These are phyloP conservation scores for Lordiphosa clarofinis DNA, from an alignment of 1,140 invertebrate genomes.

Conservation along the genomic window DNA sequence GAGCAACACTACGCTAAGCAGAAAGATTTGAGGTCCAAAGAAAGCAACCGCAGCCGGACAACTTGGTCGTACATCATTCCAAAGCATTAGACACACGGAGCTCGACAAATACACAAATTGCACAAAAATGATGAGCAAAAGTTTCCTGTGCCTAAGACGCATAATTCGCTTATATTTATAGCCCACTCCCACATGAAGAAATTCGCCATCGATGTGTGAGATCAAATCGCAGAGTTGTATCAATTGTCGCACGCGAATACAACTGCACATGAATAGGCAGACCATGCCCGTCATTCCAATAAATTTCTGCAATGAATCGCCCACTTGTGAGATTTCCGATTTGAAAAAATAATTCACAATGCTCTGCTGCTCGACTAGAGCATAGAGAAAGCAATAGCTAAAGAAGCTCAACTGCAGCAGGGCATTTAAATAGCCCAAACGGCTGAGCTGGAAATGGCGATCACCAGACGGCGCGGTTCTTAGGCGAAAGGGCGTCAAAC, in stretches of 20 bases:
- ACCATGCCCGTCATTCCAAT: constrained; percentile 68
- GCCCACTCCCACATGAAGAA: constrained; percentile 55
- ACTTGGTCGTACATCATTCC: constrained; percentile 58
- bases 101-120: constrained; percentile 58
- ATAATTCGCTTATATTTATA: constrained; percentile 67
- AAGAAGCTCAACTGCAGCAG: constrained; percentile 67
- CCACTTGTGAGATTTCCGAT: constrained; percentile 66
- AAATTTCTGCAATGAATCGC: constrained; percentile 70
- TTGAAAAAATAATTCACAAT: constrained; percentile 77
- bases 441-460: constrained; percentile 46
- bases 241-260: constrained; percentile 42
- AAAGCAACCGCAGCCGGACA: constrained; percentile 68
- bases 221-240: constrained; percentile 55
- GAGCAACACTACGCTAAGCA: constrained; percentile 63
- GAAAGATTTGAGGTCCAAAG: constrained; percentile 68
- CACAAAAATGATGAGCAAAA: constrained; percentile 44
- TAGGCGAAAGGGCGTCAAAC: constrained; percentile 63
- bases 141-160: constrained; percentile 44
- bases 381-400: constrained; percentile 62
- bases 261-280: constrained; percentile 56
- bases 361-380: constrained; percentile 62
- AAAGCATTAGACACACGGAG: constrained; percentile 55
- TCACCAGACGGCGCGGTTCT: constrained; percentile 13
- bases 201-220: constrained; percentile 40
- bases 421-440: constrained; percentile 63